phyloP scores from a whole-genome alignment of 2,797 vertebrate genomes.

The Oreochromis mossambicus region DNA sequence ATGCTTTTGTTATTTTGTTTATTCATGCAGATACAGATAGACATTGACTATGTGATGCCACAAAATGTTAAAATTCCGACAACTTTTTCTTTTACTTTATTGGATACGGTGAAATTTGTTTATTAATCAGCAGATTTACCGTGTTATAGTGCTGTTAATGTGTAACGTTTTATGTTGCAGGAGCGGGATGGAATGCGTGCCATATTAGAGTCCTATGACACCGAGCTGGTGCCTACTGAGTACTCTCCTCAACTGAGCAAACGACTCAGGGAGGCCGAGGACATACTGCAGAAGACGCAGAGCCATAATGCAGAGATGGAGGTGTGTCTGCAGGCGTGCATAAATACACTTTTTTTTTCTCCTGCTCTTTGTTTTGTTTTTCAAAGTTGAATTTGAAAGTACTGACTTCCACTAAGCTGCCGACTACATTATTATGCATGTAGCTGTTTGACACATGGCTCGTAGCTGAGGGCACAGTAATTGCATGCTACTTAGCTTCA shows the following conservation, averaged over 20 bases:
- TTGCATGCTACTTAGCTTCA: neutral
- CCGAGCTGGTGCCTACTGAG: slow-evolving; percentile 82
- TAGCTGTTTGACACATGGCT: neutral
- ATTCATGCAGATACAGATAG: neutral
- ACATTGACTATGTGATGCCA: neutral
- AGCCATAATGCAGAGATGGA: slow-evolving; percentile 86
- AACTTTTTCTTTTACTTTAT: neutral
- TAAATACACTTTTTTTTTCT: neutral
- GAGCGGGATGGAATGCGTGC: slow-evolving; percentile 92
- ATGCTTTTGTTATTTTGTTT: neutral
- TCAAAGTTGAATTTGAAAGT: neutral
- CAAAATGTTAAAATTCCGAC: neutral
- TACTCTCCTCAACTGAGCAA: slow-evolving; percentile 87
- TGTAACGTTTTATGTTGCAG: slow-evolving; percentile 62
- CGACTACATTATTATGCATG: neutral
- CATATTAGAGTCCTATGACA: slow-evolving; percentile 92
- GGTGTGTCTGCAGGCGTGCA: slow-evolving; percentile 67
- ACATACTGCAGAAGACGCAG: slow-evolving; percentile 86
- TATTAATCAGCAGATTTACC: neutral
- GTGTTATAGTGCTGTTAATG: neutral
- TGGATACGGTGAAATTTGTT: neutral
- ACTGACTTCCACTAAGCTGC: neutral
- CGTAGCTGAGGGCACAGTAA: neutral
- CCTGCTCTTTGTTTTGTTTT: neutral
- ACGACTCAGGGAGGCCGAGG: slow-evolving; percentile 87